Base-by-base conservation (phyloP, 1,140 invertebrate genomes). In the Hycleus cichorii region DNA sequence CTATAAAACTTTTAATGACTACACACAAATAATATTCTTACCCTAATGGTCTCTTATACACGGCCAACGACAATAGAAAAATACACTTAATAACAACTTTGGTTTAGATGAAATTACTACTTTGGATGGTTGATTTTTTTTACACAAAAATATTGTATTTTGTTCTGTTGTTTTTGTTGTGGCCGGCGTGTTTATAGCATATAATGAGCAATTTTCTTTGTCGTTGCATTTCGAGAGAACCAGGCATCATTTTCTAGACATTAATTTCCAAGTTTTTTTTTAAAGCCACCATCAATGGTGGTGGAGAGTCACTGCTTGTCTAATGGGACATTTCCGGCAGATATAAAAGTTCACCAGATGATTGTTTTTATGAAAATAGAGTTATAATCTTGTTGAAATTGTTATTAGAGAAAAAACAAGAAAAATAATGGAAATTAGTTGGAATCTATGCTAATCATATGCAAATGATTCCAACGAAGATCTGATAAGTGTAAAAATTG, bases 151-250 rank as follows among this genome's bases (percentile, higher is more conserved):
- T 32, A 32, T 32, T 32, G 1, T 32, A 32, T 32, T 32, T 32
- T 32, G 4, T 32, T 32, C 32, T 32, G 32, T 51, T 56, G 55
- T 56, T 60, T 56, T 42, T 50, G 38, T 50, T 43, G 44, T 55
- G 55, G 49, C 39, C 52, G 51, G 51, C 58, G 52, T 59, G 58
- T 60, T 60, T 60, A 60, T 60, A 47, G 44, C 48, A 53, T 50
- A 60, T 60, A 60, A 60, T 60, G 58, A 60, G 40, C 58, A 60
- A 60, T 60, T 60, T 60, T 55, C 58, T 60, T 56, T 60, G 58
- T 60, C 58, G 52, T 53, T 54, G 47, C 43, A 60, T 55, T 47
- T 55, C 24, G 24, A 43, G 18, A 39, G 7, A 32, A 3, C 32
- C 32, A 32, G 2, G 32, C 32, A 59, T 50, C 43, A 53, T 43